These are phyloP conservation scores for Phaedon cochleariae DNA, from an alignment of 2,888 invertebrate genomes.

Conservation along the genomic window DNA sequence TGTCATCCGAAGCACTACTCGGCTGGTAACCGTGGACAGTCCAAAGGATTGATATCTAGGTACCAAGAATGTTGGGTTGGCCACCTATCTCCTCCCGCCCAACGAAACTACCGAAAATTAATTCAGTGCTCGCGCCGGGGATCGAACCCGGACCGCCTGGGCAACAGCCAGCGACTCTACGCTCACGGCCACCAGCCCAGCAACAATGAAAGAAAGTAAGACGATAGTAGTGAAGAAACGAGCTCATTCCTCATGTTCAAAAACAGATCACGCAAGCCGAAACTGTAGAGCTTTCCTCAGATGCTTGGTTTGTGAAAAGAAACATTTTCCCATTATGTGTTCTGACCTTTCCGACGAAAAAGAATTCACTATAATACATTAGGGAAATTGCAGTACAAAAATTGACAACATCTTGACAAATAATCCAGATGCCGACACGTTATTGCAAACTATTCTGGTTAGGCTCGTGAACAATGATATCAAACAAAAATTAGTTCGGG, in stretches of 20 bases:
- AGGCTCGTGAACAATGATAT: not conserved
- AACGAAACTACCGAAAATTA: no score
- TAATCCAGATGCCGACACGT: not conserved
- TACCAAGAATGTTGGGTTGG: no score
- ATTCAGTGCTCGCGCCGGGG: no score
- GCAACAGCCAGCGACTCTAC: no score
- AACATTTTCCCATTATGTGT: not conserved
- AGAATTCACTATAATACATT: not conserved
- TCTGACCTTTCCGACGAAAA: not conserved
- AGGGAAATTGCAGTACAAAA: not conserved
- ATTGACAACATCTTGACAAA: not conserved
- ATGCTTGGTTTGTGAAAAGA: slow-evolving; percentile 1
- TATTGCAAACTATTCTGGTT: no score
- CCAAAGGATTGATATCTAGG: no score
- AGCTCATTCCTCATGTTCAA: not conserved
- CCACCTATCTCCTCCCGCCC: no score
- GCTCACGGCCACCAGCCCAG: no score
- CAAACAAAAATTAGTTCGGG: not conserved
- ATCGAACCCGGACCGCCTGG: no score
- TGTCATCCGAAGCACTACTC: no score
- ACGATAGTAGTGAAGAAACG: not conserved
- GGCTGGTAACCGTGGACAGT: no score
- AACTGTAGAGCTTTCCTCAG: not conserved
- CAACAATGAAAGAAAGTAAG: not conserved
- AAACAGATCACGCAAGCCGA: not conserved